Evolutionary conservation across 2,888 invertebrate genomes (phyloP), one percentile per base, ranked within the genome.

Genomic region (Seira sanloemensis): DNA sequence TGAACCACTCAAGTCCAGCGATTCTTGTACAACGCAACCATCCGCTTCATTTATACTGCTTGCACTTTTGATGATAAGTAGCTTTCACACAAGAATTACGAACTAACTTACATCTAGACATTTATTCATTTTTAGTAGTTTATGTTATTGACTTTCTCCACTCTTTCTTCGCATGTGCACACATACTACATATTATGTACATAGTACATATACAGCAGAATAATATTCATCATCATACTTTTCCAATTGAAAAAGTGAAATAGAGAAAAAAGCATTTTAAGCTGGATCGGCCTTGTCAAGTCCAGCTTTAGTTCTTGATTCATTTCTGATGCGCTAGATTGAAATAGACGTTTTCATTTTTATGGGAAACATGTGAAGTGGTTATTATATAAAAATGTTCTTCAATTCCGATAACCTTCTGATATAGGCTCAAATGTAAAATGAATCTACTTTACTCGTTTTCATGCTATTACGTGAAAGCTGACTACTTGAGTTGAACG

Each of bases 311-410:
- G 66, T 75, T 50, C 76, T 71, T 81, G 76, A 76, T 81, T 81
- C 81, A 66, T 76, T 81, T 81, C 69, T 71, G 71, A 81, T 69
- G 75, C 66, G 71, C 23, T 65, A 69, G 66, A 81, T 81, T 81
- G 81, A 76, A 81, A 76, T 65, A 81, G 76, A 81, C 81, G 54
- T 81, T 74, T 50, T 50, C 50, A 50, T 50, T 50, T n/a, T 74
- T 74, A 81, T 76, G 81, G 73, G 76, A 37, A 81, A 25, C 75
- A 76, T 75, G 76, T 69, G 81, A 81, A 62, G 74, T 74, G 74
- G 74, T 74, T 74, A 62, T 62, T 27, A 26, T 74, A 18, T 21
- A 19, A n/a, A 18, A 12, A 50, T n/a, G n/a, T n/a, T n/a, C 50
- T 50, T 50, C 50, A 37, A 37, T 18, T 50, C 2, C 50, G n/a